A percentile compares a stretch with the other conserved stretches of the same genome.
phyloP scores from a whole-genome alignment of 2,797 vertebrate species.

The Helicolenus hilgendorfi region DNA sequence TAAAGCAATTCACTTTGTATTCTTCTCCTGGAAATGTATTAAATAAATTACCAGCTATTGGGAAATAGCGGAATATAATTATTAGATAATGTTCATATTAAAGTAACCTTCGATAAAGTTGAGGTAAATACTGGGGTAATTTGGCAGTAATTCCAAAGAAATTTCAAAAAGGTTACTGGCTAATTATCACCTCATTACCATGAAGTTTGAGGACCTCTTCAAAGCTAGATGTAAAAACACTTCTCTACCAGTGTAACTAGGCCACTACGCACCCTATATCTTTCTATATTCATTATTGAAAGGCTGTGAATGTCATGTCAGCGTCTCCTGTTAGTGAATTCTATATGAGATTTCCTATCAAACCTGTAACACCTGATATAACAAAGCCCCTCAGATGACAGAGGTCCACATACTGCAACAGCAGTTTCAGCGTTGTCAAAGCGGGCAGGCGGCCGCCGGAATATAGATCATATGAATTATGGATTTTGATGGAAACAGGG shows the following conservation, averaged over 20 bases:
- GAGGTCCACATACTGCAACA: not conserved
- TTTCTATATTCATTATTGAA: conserved; percentile 2
- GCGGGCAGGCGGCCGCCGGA: not conserved
- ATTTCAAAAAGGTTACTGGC: too few relatives aligned
- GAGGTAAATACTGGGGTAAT: too few relatives aligned
- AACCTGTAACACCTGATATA: not conserved
- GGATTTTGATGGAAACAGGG: conserved; percentile 37
- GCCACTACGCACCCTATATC: not conserved
- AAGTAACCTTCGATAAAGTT: too few relatives aligned
- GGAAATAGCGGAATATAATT: too few relatives aligned
- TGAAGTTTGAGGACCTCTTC: too few relatives aligned
- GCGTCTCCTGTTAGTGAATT: not conserved
- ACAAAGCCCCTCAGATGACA: not conserved
- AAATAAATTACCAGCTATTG: too few relatives aligned
- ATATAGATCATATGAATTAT: conserved; percentile 57
- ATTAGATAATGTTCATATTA: too few relatives aligned
- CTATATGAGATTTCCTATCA: not conserved
- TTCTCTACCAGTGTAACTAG: not conserved
- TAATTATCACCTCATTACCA: too few relatives aligned
- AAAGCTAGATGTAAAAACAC: not conserved
- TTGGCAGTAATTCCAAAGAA: too few relatives aligned
- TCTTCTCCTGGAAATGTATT: too few relatives aligned
- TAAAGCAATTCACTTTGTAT: too few relatives aligned
- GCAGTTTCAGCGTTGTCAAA: not conserved
- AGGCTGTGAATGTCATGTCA: not conserved